A percentile compares a stretch with the other conserved stretches of the same genome.
Conservation (phyloP, 2,113 vertebrate species). For the Melanotaenia duboulayi region DNA sequence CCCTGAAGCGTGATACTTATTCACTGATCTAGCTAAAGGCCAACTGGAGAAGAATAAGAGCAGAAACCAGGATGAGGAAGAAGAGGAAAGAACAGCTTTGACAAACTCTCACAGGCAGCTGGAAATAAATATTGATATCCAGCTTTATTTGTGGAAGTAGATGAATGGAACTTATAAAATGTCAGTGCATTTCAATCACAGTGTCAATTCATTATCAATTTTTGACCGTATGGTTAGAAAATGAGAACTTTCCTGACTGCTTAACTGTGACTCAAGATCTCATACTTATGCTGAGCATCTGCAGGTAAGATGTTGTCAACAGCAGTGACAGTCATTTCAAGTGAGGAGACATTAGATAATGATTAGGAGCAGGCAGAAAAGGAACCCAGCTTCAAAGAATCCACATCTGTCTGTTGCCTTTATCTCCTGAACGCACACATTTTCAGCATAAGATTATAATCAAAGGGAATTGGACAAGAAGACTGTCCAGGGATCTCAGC, state of each 20-base stretch:
- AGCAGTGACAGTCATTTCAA: constrained; percentile 65
- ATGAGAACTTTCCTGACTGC: constrained; percentile 43
- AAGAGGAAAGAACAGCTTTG: constrained; percentile 24
- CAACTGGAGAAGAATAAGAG: constrained; percentile 46
- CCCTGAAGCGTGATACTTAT: constrained; percentile 64
- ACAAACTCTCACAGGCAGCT: constrained; percentile 55
- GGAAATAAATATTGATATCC: constrained; percentile 61
- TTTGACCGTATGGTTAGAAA: constrained; percentile 32
- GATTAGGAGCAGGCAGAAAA: constrained; percentile 41
- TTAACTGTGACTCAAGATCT: constrained; percentile 46
- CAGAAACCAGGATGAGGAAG: constrained; percentile 50
- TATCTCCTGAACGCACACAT: constrained; percentile 15
- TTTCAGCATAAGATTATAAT: constrained; percentile 57
- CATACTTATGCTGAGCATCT: constrained; percentile 51
- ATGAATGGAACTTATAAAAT: constrained; percentile 42
- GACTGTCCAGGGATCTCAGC: constrained; percentile 53
- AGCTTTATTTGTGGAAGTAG: constrained; percentile 38
- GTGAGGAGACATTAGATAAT: constrained; percentile 67
- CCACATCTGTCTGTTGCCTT: constrained; percentile 14
- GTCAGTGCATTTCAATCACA: constrained; percentile 48
- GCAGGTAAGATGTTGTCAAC: constrained; percentile 53
- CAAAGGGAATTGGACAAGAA: constrained; percentile 49
- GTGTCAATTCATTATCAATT: constrained; percentile 7
- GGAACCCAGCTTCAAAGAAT: constrained; percentile 52
- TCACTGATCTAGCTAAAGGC: constrained; percentile 64